Conservation (phyloP, 2,888 invertebrate species). For the Drosophila lutescens region DNA sequence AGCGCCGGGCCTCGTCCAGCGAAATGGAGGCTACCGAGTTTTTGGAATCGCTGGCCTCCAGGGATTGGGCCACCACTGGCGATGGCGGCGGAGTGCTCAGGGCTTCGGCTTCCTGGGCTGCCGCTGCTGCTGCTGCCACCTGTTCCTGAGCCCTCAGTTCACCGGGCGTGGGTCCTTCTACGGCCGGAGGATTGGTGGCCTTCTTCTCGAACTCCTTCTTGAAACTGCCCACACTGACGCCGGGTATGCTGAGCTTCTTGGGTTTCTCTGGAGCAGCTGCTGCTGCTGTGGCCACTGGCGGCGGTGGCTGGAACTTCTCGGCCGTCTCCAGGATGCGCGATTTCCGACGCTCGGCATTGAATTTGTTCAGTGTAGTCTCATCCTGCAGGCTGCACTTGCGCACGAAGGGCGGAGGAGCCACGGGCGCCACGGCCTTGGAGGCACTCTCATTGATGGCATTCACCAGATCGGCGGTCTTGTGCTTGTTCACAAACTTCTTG, state of each 20-base stretch:
- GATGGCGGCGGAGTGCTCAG: slow-evolving; percentile 82
- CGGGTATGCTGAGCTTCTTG: slow-evolving; percentile 92
- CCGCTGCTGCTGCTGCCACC: slow-evolving; percentile 76
- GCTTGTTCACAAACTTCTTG: slow-evolving; percentile 84
- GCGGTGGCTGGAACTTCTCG: slow-evolving; percentile 88
- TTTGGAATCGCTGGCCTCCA: slow-evolving; percentile 86
- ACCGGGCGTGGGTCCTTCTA: slow-evolving; percentile 81
- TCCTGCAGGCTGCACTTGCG: slow-evolving; percentile 84
- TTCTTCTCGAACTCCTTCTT: slow-evolving; percentile 94
- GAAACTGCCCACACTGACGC: slow-evolving; percentile 93
- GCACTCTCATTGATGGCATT: slow-evolving; percentile 81
- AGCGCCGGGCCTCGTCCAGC: slow-evolving; percentile 86
- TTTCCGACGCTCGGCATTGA: slow-evolving; percentile 86
- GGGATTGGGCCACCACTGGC: slow-evolving; percentile 57
- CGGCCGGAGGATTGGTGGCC: slow-evolving; percentile 86
- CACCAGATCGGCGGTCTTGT: slow-evolving; percentile 84
- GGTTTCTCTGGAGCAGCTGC: slow-evolving; percentile 86
- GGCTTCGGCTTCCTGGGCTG: slow-evolving; percentile 55
- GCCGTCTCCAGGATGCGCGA: slow-evolving; percentile 89
- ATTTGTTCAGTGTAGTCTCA: slow-evolving; percentile 81
- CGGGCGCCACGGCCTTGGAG: slow-evolving; percentile 33
- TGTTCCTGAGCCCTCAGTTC: slow-evolving; percentile 80
- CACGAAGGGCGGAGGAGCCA: slow-evolving; percentile 58
- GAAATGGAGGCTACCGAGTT: slow-evolving; percentile 85
- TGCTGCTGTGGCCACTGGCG: slow-evolving; percentile 48